Conservation (phyloP, 2,888 invertebrate genomes). For the Siphlonurus alternatus region DNA sequence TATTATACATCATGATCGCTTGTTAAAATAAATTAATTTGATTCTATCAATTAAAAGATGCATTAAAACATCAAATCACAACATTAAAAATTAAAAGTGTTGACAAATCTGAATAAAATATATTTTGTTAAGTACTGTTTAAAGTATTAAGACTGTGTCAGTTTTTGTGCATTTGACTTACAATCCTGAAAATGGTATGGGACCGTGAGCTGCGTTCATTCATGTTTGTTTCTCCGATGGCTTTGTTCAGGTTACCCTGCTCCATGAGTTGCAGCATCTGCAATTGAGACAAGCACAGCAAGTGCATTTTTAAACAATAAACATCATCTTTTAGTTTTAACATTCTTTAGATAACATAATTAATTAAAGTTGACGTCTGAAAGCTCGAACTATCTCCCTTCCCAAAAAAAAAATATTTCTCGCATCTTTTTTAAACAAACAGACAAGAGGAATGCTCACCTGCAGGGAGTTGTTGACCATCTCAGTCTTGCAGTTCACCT, state of each 20-base stretch:
- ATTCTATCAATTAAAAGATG: no score
- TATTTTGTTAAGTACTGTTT: no score
- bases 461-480: slow-evolving; percentile 44
- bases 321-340: slow-evolving; percentile 6
- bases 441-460: no score
- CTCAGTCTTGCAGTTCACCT: slow-evolving; percentile 45
- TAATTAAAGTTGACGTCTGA: slow-evolving; percentile 17
- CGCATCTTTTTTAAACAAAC: no score
- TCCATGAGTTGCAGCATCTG: slow-evolving; percentile 19
- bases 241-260: slow-evolving; percentile 47
- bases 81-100: no score
- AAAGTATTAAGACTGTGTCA: no score
- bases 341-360: not conserved
- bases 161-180: slow-evolving; percentile 29
- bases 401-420: no score
- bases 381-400: no score
- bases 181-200: slow-evolving; percentile 75
- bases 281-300: slow-evolving; percentile 11
- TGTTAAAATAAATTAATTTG: no score
- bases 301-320: not conserved
- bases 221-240: slow-evolving; percentile 67
- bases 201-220: slow-evolving; percentile 79
- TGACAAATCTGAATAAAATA: no score
- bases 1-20: no score
- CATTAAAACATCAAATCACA: no score